These are phyloP conservation scores for Octodonta nipae DNA, from an alignment of 2,888 invertebrate genomes.

Conservation along the genomic window DNA sequence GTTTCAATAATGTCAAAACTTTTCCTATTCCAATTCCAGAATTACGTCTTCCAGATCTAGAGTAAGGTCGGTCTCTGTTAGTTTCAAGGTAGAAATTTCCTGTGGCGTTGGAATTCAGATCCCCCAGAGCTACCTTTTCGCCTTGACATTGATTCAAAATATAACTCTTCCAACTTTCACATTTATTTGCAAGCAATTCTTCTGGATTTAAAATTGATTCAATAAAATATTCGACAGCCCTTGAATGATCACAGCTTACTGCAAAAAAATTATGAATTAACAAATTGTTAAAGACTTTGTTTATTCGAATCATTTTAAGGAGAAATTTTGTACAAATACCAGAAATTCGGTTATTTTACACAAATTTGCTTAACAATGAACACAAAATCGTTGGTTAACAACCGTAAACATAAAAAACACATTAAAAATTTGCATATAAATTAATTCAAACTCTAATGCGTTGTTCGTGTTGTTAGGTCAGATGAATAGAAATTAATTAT, in stretches of 20 bases:
- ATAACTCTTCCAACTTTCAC: conserved; percentile 17
- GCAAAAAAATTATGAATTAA: no score
- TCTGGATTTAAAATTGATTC: conserved; percentile 23
- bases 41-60: conserved; percentile 9
- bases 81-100: conserved; percentile 24
- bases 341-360: background rate
- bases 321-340: no score
- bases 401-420: no score
- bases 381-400: no score
- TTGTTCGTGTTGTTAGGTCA: no score
- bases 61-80: conserved; percentile 20
- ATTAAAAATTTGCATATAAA: no score
- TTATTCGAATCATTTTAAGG: no score
- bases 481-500: no score
- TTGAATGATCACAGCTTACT: conserved; percentile 23
- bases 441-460: no score
- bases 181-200: conserved; percentile 18
- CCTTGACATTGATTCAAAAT: conserved; percentile 15
- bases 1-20: conserved; percentile 5
- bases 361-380: no score
- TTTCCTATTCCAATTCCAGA: background rate
- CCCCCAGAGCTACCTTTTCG: conserved; percentile 19
- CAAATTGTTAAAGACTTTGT: no score
- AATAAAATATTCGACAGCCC: conserved; percentile 20
- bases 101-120: conserved; percentile 15